Evolutionary conservation across 2,113 vertebrate species (phyloP).

Genomic region (Pogonocichla stellata): DNA sequence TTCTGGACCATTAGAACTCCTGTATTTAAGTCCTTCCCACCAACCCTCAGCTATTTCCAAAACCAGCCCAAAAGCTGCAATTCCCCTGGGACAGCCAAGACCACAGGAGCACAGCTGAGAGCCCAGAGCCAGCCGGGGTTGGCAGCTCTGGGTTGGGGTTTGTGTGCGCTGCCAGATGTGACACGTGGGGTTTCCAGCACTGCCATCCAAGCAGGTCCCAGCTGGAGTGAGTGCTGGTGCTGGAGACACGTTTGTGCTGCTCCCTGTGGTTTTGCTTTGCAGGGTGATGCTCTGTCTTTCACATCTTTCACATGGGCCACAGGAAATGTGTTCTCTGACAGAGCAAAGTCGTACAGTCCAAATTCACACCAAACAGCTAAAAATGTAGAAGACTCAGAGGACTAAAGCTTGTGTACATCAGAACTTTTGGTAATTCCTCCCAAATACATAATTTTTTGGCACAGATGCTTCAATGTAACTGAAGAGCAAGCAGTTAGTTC

Average conservation of each 20-base stretch:
- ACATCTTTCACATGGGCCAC: background rate
- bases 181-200: background rate
- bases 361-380: background rate
- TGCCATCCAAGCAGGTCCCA: background rate
- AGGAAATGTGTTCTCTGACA: background rate
- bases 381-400: background rate
- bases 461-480: background rate
- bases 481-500: slow-evolving; percentile 16
- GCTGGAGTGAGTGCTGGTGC: background rate
- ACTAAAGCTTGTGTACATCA: background rate
- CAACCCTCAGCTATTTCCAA: background rate
- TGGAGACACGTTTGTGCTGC: rapidly evolving
- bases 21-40: background rate
- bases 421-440: slow-evolving; percentile 10
- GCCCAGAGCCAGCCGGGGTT: background rate
- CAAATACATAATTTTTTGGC: slow-evolving; percentile 28
- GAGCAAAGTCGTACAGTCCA: background rate
- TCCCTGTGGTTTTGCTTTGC: background rate
- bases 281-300: background rate
- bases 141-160: background rate
- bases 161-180: rapidly evolving
- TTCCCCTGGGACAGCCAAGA: background rate
- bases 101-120: rapidly evolving
- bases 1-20: background rate
- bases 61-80: background rate